Percentiles rank a stretch among this genome's conserved stretches.
phyloP scores from a whole-genome alignment of 1,140 invertebrate genomes.

The Dendroctonus ponderosae region DNA sequence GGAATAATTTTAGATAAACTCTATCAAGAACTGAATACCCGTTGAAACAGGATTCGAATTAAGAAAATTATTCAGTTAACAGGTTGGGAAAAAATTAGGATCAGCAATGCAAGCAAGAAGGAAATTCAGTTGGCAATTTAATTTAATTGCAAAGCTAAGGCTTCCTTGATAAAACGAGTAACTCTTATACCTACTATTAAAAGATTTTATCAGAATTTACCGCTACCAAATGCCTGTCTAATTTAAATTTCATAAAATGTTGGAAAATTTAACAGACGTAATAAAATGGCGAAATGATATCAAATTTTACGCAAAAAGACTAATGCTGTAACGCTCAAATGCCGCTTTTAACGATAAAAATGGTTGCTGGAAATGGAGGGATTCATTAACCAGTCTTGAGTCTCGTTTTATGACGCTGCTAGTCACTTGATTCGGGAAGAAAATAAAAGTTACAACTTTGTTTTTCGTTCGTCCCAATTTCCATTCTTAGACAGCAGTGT shows the following conservation, averaged over 20 bases:
- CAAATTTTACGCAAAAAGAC: constrained; percentile 8
- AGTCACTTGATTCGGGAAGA: constrained; percentile 4
- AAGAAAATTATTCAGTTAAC: no score
- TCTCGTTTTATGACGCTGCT: neutral
- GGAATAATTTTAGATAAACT: no score
- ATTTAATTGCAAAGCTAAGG: no score
- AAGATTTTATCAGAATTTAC: constrained; percentile 13
- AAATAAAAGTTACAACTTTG: neutral
- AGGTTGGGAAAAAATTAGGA: no score
- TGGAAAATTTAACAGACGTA: constrained; percentile 13
- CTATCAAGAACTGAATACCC: no score
- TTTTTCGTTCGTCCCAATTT: no score
- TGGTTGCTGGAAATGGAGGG: neutral
- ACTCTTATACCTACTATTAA: neutral
- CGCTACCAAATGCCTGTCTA: neutral
- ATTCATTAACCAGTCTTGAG: constrained; percentile 5
- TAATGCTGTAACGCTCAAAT: constrained; percentile 5
- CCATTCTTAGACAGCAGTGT: no score
- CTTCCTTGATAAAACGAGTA: no score
- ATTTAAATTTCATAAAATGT: constrained; percentile 19
- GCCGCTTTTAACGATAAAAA: constrained; percentile 5
- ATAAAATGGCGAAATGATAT: constrained; percentile 8
- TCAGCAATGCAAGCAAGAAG: no score
- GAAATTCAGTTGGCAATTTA: no score
- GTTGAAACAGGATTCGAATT: no score